Percentiles rank a stretch among this genome's conserved stretches.
phyloP scores from a whole-genome alignment of 2,797 vertebrate genomes.

The Cynodonichthys magdalenae region DNA sequence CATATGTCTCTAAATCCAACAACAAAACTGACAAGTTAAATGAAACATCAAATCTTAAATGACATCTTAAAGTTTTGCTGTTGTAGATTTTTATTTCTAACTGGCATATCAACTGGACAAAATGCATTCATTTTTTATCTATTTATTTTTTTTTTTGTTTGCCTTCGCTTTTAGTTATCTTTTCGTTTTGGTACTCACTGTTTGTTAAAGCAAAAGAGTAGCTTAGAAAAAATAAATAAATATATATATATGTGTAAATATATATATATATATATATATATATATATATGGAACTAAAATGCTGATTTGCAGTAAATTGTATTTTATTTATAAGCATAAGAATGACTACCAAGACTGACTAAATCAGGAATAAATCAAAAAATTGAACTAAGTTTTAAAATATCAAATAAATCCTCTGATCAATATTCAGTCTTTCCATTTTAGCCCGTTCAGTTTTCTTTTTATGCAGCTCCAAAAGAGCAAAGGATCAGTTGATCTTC shows the following conservation, averaged over 20 bases:
- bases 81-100: background rate
- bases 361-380: background rate
- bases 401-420: conserved; percentile 7
- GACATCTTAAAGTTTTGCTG: background rate
- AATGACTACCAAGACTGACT: background rate
- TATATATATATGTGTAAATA: no score
- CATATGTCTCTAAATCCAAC: background rate
- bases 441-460: conserved; percentile 31
- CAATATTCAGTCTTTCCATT: conserved; percentile 16
- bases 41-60: background rate
- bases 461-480: background rate
- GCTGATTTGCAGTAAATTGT: no score
- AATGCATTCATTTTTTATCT: no score
- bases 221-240: no score
- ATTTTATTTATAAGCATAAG: background rate
- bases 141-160: no score
- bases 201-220: no score
- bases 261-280: no score
- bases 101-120: no score
- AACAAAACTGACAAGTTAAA: background rate
- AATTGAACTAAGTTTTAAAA: background rate
- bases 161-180: no score
- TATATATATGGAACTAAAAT: no score
- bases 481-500: conserved; percentile 40
- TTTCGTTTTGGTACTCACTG: no score